Percentiles rank a stretch among this genome's conserved stretches.
Conservation (phyloP, 2,888 invertebrate species). For the Ommatoiulus sabulosus region DNA sequence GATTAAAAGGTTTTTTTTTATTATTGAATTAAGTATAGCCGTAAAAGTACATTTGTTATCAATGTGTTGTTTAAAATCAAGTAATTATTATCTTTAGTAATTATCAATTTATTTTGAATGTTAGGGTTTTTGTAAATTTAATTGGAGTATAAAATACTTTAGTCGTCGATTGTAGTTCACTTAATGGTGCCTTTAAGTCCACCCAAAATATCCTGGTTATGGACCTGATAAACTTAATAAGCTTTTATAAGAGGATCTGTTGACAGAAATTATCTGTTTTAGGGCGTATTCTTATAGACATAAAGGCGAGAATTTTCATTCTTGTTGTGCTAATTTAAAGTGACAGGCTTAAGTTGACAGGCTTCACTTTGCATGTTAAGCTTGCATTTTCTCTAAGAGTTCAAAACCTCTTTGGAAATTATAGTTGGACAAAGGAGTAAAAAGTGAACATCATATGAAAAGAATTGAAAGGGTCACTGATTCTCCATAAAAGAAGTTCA, state of each 20-base stretch:
- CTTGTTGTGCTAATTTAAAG: neutral
- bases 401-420: neutral
- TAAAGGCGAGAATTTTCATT: neutral
- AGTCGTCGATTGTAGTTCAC: neutral
- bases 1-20: no score
- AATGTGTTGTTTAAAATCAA: no score
- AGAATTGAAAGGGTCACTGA: neutral
- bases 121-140: neutral
- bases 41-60: no score
- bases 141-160: neutral
- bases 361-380: neutral
- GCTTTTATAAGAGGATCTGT: neutral
- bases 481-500: neutral
- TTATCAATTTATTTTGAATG: no score
- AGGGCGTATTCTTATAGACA: neutral
- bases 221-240: neutral
- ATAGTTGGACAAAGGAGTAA: neutral
- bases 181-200: neutral
- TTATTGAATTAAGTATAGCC: no score
- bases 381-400: neutral
- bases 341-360: slow-evolving; percentile 1
- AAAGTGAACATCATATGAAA: neutral
- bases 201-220: neutral
- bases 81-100: no score
- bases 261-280: neutral